A percentile compares a stretch with the other conserved stretches of the same genome.
phyloP scores from a whole-genome alignment of 2,113 vertebrate genomes.

The Cebidichthys violaceus region DNA sequence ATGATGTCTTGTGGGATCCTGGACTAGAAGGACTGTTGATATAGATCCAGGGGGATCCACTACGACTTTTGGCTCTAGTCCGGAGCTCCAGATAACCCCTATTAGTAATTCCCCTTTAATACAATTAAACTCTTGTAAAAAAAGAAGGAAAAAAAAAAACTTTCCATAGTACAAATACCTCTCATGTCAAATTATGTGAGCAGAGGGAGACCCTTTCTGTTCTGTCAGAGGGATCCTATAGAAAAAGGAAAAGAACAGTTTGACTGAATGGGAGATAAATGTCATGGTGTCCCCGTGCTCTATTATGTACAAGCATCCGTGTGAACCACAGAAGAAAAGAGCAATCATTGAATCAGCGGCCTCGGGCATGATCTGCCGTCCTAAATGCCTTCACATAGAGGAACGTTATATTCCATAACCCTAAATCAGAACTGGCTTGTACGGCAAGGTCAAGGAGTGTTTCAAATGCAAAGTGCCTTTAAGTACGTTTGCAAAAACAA shows the following conservation, averaged over 20 bases:
- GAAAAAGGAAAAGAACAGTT: slow-evolving; percentile 2
- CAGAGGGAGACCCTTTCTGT: slow-evolving; percentile 2
- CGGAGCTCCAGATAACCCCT: slow-evolving; percentile 61
- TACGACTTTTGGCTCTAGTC: slow-evolving; percentile 44
- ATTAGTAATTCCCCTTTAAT: slow-evolving; percentile 65
- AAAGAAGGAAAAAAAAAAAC: background rate
- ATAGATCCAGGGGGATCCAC: slow-evolving; percentile 66
- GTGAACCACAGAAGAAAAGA: slow-evolving; percentile 54
- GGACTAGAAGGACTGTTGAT: slow-evolving; percentile 57
- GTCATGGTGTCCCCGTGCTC: slow-evolving; percentile 26
- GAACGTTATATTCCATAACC: slow-evolving; percentile 31
- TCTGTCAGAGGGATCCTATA: slow-evolving; percentile 37
- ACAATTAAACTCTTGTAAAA: slow-evolving; percentile 71
- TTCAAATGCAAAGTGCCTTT: background rate
- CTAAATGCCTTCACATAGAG: slow-evolving; percentile 36
- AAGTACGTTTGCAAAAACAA: background rate
- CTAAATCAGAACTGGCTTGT: background rate
- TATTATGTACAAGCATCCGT: slow-evolving; percentile 29
- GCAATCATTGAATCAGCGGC: slow-evolving; percentile 49
- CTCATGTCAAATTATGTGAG: slow-evolving; percentile 52
- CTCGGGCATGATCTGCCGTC: slow-evolving; percentile 18
- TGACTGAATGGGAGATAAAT: slow-evolving; percentile 33
- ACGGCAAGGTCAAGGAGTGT: background rate
- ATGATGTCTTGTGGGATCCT: slow-evolving; percentile 80
- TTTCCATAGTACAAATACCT: slow-evolving; percentile 56